These are phyloP conservation scores for Scylla paramamosain DNA, from an alignment of 1,140 invertebrate species.

Conservation along the genomic window DNA sequence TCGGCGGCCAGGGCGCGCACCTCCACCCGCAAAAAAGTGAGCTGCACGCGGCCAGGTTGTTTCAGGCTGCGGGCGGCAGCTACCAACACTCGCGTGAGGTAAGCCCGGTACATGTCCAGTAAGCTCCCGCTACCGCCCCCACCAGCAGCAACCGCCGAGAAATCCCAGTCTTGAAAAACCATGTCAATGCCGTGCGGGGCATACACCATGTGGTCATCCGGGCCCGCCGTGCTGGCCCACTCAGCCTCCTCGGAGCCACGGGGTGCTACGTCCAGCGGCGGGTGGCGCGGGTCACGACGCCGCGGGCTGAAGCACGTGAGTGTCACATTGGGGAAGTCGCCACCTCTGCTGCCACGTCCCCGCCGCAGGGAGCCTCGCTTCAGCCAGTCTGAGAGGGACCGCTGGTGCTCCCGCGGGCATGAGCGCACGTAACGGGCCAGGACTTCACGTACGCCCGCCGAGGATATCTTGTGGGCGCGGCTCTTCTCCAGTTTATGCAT, in stretches of 20 bases:
- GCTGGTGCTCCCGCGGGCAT: slow-evolving; percentile 64
- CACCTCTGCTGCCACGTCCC: neutral
- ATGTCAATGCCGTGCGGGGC: too few species aligned
- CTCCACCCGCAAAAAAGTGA: slow-evolving; percentile 51
- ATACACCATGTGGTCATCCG: slow-evolving; percentile 71
- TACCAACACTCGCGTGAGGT: slow-evolving; percentile 58
- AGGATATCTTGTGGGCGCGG: slow-evolving; percentile 45
- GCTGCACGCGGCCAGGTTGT: slow-evolving; percentile 28
- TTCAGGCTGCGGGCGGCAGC: slow-evolving; percentile 41
- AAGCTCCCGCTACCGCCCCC: slow-evolving; percentile 19
- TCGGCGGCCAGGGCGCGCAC: slow-evolving; percentile 38
- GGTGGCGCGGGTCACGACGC: slow-evolving; percentile 49
- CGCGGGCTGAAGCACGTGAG: slow-evolving; percentile 68
- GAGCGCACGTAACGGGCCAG: slow-evolving; percentile 67
- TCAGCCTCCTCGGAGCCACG: slow-evolving; percentile 64
- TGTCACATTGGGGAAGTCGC: slow-evolving; percentile 67
- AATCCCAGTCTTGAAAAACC: slow-evolving; percentile 72
- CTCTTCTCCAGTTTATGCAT: slow-evolving; percentile 69
- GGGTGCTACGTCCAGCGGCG: slow-evolving; percentile 62
- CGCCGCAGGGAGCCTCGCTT: slow-evolving; percentile 60
- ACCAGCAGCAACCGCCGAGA: neutral
- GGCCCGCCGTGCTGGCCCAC: slow-evolving; percentile 49
- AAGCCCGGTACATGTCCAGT: slow-evolving; percentile 64
- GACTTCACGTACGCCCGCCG: slow-evolving; percentile 57
- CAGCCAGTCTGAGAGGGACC: slow-evolving; percentile 59